Base-by-base conservation (phyloP, 2,113 vertebrate genomes). In the Antechinus stuartii region DNA sequence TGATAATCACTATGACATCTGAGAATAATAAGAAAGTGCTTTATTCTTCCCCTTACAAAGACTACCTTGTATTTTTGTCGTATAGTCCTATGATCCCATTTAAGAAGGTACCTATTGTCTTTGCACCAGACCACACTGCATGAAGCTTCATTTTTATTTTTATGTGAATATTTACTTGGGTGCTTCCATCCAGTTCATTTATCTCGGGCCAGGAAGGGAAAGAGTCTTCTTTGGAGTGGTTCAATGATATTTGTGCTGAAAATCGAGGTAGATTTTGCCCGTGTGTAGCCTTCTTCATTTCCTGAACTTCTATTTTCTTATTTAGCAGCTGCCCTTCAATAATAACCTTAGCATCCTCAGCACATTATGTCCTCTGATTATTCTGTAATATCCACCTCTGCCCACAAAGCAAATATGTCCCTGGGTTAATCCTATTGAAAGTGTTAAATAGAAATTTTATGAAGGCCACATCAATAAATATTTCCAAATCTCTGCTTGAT, bases 1-100 rank as follows among this genome's bases (percentile, higher is more conserved):
- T 93, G 90, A 84, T 95, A 91, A 95, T 94, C 91, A 93, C 50
- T 94, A 84, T 91, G 92, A 90, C 94, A 94, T 49, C 54, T 91
- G 7, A 95, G 30, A 92, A 10, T 90, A 95, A 57, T 12, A 54
- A 91, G 42, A 35, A 94, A 89, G 49, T 91, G 47, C 68, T 94
- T 54, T n/a, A 84, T 35, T 76, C 91, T 92, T 25, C 42, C 92
- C 3, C 95, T 35, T 89, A 56, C 90, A 53, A 53, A 95, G 91
- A 26, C 95, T 68, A 54, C 0, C 0, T 30, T 96, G 22, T 84
- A 16, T 96, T 95, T 95, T 93, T 89, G 84, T 7, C 25, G 42
- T 35, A 16, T 92, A 90, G 90, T 26, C 22, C 42, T 52, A 27
- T 14, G 19, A 54, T 68, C 16, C 68, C 68, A 76, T 42, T 76